phyloP scores from a whole-genome alignment of 2,113 vertebrate species.

The Podarcis raffonei region DNA sequence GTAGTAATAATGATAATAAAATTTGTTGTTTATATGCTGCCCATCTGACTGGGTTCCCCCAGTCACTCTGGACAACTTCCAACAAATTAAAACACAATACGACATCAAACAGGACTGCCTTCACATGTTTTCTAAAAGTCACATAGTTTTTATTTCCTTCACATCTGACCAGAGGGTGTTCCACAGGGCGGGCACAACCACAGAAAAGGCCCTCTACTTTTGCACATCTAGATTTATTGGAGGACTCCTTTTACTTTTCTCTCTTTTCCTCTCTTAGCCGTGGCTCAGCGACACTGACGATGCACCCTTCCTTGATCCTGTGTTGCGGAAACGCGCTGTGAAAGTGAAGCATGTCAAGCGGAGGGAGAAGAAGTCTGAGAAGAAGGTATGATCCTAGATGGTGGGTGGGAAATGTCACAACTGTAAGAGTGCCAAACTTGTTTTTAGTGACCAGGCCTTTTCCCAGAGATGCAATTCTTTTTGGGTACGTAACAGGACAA shows the following conservation, averaged over 20 bases:
- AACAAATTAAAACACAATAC: no score
- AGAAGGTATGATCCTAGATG: constrained; percentile 76
- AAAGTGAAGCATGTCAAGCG: constrained; percentile 95
- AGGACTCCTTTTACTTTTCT: neutral
- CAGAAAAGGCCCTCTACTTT: neutral
- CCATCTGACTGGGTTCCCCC: no score
- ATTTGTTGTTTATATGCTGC: no score
- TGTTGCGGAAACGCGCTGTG: constrained; percentile 88
- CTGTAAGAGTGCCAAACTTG: neutral
- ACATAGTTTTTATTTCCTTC: no score
- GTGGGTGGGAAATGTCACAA: neutral
- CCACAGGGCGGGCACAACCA: no score
- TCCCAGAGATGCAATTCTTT: neutral
- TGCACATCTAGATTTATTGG: neutral
- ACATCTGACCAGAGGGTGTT: no score
- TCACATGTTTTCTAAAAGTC: no score
- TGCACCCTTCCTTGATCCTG: constrained; percentile 81
- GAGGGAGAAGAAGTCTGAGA: constrained; percentile 92
- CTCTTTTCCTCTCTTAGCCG: constrained; percentile 67
- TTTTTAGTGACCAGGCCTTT: neutral
- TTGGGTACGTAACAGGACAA: neutral
- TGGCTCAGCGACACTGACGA: constrained; percentile 91
- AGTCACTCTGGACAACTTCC: no score
- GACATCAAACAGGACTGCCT: no score
- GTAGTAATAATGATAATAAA: no score